phyloP scores from a whole-genome alignment of 64 coral and sea anemone species.

The Trachythela sp. region DNA sequence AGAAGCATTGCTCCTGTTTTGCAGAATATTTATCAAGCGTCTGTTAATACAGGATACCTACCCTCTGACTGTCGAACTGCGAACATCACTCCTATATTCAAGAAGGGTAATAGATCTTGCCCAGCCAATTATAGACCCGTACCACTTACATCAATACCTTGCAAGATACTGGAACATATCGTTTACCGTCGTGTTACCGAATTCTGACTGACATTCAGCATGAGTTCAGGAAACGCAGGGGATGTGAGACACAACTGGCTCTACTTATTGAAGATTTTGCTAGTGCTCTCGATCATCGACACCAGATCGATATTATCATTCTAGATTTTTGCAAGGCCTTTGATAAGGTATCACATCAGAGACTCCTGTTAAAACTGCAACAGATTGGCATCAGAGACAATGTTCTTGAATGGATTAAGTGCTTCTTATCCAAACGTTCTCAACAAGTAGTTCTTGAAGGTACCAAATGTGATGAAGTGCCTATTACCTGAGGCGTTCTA shows the following conservation, averaged over 20 bases:
- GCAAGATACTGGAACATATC: background rate
- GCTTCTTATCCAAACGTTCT: background rate
- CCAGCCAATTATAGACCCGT: background rate
- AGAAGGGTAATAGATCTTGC: background rate
- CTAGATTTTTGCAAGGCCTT: slow-evolving; percentile 5
- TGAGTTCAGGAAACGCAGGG: background rate
- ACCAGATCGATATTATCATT: background rate
- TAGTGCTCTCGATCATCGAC: background rate
- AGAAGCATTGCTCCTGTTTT: background rate
- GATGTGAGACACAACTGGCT: slow-evolving; percentile 12
- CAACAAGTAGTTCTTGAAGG: slow-evolving; percentile 15
- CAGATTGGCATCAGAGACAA: background rate
- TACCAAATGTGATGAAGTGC: background rate
- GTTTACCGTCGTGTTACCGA: background rate
- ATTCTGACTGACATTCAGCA: background rate
- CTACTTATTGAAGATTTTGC: background rate
- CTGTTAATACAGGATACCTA: background rate
- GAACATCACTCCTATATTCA: background rate
- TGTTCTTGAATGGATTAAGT: background rate
- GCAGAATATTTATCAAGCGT: background rate
- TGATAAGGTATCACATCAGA: background rate
- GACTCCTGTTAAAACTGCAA: background rate
- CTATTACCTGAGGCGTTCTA: background rate
- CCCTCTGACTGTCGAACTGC: background rate
- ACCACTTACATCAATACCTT: background rate